These are phyloP conservation scores for Cydia pomonella DNA, from an alignment of 1,140 invertebrate species.

Conservation along the genomic window DNA sequence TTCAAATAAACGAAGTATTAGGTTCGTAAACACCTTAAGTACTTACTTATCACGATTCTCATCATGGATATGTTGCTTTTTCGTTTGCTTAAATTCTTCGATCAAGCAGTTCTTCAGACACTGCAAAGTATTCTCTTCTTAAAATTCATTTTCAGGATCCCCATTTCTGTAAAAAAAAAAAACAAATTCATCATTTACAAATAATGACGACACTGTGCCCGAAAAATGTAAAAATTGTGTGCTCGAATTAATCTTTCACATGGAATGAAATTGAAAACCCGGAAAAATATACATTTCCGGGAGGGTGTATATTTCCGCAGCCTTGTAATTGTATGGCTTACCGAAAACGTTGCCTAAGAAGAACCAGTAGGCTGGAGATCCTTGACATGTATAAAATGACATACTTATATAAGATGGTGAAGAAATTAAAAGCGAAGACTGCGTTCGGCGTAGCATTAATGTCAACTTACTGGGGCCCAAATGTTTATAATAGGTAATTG, in stretches of 20 bases:
- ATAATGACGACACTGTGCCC: background rate
- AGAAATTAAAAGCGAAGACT: too few relatives aligned
- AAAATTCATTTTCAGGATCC: background rate
- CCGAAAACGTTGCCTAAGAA: background rate
- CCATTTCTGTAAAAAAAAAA: slow-evolving; percentile 1
- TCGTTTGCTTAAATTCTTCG: background rate
- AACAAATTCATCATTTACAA: background rate
- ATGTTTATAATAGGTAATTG: too few relatives aligned
- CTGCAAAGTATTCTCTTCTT: slow-evolving; percentile 6
- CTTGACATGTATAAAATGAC: background rate
- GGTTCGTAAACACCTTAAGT: background rate
- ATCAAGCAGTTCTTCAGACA: background rate
- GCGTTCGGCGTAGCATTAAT: too few relatives aligned
- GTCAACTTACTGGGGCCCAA: too few relatives aligned
- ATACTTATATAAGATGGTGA: too few relatives aligned
- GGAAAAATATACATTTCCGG: slow-evolving; percentile 12
- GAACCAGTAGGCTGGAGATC: background rate
- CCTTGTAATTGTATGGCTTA: background rate
- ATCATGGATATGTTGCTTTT: slow-evolving; percentile 10
- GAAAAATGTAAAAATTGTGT: background rate
- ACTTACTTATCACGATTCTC: slow-evolving; percentile 27
- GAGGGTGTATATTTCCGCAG: background rate
- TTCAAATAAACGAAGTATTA: background rate
- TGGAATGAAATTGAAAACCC: background rate
- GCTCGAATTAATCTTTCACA: background rate